Evolutionary conservation across 2,888 invertebrate species (phyloP), one percentile per base, ranked within the genome.

Genomic region (Clepsis dumicolana): DNA sequence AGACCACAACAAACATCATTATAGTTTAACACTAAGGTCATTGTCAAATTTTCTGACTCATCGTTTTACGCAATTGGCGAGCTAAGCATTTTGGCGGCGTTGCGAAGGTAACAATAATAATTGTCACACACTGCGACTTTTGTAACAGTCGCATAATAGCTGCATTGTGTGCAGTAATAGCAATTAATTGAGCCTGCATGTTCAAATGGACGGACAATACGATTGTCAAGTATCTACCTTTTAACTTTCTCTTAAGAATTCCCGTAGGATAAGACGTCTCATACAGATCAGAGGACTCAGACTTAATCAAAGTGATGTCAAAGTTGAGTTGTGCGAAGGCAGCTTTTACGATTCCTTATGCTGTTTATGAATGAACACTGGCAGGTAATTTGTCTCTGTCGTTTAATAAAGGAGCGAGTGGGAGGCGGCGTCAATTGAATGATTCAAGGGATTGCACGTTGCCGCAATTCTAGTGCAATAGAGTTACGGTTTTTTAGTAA

Each of bases 351-450:
- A 41, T 16, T 41, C 4, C 41, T 18, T 5, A 29, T 7, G 29
- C 7, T 16, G 16, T 10, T 41, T 41, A 16, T 41, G 14, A 16
- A 16, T 41, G 14, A 16, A 4, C 16, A 14, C 52, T 24, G 52
- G 10, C 52, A n/a, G 25, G 50, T 24, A 62, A 63, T 54, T 63
- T 54, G 41, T 54, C 27, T 24, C 21, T 38, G 32, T 52, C 50
- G 24, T 21, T 52, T 24, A n/a, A 4, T 41, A 54, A 41, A 54
- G 41, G 27, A 41, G 8, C n/a, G 35, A 21, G 63, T 54, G 21
- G 63, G 53, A 41, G 63, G 32, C 0, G 16, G 35, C 52, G 25
- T 35, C 21, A 50, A 62, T 62, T 14, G n/a, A 60, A 25, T 14
- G 29, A 4, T 50, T 24, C 16, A 44, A 32, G 18, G 32, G 21